phyloP scores from a whole-genome alignment of 2,797 vertebrate genomes.

The Anableps anableps region DNA sequence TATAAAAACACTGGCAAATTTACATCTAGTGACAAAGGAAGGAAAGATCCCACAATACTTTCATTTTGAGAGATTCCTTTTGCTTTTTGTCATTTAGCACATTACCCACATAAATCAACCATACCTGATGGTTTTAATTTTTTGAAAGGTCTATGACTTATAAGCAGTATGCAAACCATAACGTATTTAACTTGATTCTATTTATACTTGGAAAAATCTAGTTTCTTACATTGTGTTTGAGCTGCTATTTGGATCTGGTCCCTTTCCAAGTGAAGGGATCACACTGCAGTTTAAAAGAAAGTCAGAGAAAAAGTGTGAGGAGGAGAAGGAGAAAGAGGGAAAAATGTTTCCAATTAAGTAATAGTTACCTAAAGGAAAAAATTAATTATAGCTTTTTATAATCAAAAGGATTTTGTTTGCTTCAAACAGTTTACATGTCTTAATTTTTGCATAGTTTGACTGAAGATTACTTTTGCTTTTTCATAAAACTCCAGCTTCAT shows the following conservation, averaged over 20 bases:
- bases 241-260: conserved; percentile 78
- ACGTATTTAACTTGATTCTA: conserved; percentile 49
- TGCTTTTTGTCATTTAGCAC: conserved; percentile 27
- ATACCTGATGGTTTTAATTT: conserved; percentile 27
- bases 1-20: conserved; percentile 28
- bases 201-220: conserved; percentile 74
- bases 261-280: conserved; percentile 82
- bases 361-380: conserved; percentile 43
- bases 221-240: conserved; percentile 82
- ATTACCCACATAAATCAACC: conserved; percentile 33
- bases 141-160: conserved; percentile 28
- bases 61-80: conserved; percentile 25
- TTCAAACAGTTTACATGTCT: conserved; percentile 30
- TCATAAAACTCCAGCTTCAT: conserved; percentile 38
- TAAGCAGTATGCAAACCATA: conserved; percentile 44
- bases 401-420: conserved; percentile 20
- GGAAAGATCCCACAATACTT: conserved; percentile 29
- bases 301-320: conserved; percentile 77
- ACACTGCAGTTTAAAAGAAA: conserved; percentile 83
- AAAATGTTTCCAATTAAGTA: conserved; percentile 68
- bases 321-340: conserved; percentile 68
- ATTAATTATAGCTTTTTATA: conserved; percentile 34
- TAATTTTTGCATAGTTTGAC: conserved; percentile 20
- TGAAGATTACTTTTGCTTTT: conserved; percentile 32
- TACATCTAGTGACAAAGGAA: conserved; percentile 29